Evolutionary conservation across 1,140 invertebrate species (phyloP), one percentile per base, ranked within the genome.

Genomic region (Papilio machaon): DNA sequence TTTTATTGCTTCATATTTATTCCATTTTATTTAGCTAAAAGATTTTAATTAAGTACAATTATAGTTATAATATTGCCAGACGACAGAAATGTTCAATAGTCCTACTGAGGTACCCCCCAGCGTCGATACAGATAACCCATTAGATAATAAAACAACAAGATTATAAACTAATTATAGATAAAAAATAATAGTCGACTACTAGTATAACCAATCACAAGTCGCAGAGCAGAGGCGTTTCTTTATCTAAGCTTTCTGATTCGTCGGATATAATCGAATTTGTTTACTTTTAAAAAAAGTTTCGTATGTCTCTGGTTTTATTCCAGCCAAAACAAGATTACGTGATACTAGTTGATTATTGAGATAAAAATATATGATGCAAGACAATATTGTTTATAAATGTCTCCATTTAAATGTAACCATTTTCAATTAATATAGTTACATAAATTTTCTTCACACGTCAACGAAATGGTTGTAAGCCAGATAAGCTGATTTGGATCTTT

Each of bases 341-440:
- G 30, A 46, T 10, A n/a, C 38, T 8, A 43, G 64, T 73, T 43
- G 35, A 47, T 46, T 38, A 19, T 73, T n/a, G 73, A 43, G 43
- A 73, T 73, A 73, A n/a, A n/a, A 47, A 10, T 73, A 73, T n/a
- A 47, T 73, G 73, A 73, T 73, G 73, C 73, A 73, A 73, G 23
- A 70, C 43, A 46, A 73, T 73, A 47, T 70, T 15, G 4, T 35
- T 35, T 70, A 15, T 38, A 35, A 38, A 17, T 70, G 23, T 30
- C 23, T 30, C 23, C 23, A 30, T 30, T 30, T 30, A 30, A 30
- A 30, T 30, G 23, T 30, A 30, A 30, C 23, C 23, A 30, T 30
- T 30, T 30, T 30, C 23, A 30, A 30, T 1, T 30, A 30, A 30
- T 30, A 30, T 30, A 30, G 23, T 30, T 30, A 30, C 23, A 30